Evolutionary conservation across 2,797 vertebrate species (phyloP).

Genomic region (Brotula barbata): DNA sequence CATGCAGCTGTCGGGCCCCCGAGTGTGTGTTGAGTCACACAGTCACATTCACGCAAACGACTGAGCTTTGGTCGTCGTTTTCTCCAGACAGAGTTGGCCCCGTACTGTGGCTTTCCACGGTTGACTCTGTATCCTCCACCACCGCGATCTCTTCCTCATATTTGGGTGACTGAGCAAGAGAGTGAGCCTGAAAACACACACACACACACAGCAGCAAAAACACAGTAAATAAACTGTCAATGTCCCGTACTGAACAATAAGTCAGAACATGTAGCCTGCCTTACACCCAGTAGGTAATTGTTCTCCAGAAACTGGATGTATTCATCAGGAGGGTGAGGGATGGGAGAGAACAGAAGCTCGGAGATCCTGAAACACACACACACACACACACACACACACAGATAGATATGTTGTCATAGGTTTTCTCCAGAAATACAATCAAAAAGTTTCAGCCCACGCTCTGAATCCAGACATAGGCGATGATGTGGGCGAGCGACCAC

Average conservation of each 20-base stretch:
- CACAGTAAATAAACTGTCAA: neutral
- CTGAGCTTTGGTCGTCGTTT: too few relatives aligned
- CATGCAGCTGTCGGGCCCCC: too few relatives aligned
- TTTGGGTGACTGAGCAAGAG: neutral
- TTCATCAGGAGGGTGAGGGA: constrained; percentile 60
- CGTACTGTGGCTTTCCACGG: too few relatives aligned
- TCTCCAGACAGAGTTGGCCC: too few relatives aligned
- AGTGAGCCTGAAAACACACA: constrained; percentile 43
- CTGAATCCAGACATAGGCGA: too few relatives aligned
- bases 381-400: constrained; percentile 6
- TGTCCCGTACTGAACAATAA: neutral
- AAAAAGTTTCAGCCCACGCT: too few relatives aligned
- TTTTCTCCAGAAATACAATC: too few relatives aligned
- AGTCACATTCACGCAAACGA: too few relatives aligned
- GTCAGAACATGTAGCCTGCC: too few relatives aligned
- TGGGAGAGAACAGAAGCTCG: constrained; percentile 62
- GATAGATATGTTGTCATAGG: too few relatives aligned
- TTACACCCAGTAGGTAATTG: constrained; percentile 42
- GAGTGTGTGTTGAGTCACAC: too few relatives aligned
- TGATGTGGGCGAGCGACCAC: too few relatives aligned
- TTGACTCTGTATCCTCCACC: constrained; percentile 47
- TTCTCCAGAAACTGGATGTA: constrained; percentile 62
- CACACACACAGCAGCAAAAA: neutral
- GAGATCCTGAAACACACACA: constrained; percentile 55
- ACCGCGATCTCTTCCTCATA: constrained; percentile 58